Percentiles rank a stretch among this genome's conserved stretches.
Conservation (phyloP, 2,888 invertebrate species). For the Drosophila lacicola region DNA sequence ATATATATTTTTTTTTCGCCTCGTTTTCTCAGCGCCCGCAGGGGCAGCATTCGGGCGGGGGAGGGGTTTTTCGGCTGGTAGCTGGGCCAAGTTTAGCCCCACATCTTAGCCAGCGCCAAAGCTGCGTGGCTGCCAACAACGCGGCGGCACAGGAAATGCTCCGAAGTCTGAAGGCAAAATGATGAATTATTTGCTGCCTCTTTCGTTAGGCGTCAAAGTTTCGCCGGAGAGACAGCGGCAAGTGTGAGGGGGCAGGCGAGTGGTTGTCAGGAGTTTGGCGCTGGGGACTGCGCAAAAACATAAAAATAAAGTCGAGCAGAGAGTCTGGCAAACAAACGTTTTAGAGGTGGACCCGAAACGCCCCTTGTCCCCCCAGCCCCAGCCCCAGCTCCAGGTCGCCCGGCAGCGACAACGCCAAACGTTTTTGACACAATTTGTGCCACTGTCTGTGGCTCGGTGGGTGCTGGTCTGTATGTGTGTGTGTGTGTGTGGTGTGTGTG, state of each 20-base stretch:
- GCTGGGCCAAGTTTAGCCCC: constrained; percentile 33
- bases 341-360: constrained; percentile 48
- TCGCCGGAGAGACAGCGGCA: constrained; percentile 2
- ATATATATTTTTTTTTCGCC: constrained; percentile 49
- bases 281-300: constrained; percentile 71
- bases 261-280: not conserved
- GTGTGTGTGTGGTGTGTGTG: constrained; percentile 8
- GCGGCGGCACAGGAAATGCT: constrained; percentile 65
- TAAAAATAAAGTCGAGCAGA: constrained; percentile 63
- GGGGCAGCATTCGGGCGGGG: constrained; percentile 38
- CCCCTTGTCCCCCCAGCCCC: not conserved
- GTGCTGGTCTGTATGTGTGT: constrained; percentile 11
- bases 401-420: constrained; percentile 61
- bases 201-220: constrained; percentile 81
- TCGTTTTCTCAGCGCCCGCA: constrained; percentile 16
- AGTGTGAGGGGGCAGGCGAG: not conserved
- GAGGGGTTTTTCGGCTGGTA: not conserved
- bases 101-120: constrained; percentile 47
- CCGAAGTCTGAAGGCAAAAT: constrained; percentile 74
- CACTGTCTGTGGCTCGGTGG: constrained; percentile 65
- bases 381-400: constrained; percentile 5
- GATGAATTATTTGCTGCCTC: constrained; percentile 82
- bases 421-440: constrained; percentile 79
- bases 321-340: constrained; percentile 71
- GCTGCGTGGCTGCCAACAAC: constrained; percentile 58